Base-by-base conservation (phyloP, 2,888 invertebrate species). In the Drosophila anomalata region DNA sequence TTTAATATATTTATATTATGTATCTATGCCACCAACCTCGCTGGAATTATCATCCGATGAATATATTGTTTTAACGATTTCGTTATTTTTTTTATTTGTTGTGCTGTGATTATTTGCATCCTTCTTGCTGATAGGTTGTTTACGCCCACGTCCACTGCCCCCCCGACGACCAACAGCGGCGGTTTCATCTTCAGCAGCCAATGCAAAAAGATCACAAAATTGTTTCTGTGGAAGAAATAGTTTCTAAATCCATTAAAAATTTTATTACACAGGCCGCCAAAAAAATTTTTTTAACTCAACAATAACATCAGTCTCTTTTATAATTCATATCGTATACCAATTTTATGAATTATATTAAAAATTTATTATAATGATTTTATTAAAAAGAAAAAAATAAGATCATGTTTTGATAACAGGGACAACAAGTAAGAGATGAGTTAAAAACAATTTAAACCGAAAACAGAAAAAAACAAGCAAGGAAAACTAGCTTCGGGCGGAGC, bases 131-230 rank as follows among this genome's bases (percentile, higher is more conserved):
- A 93, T 91, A 71, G 94, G 93, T 86, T 93, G 94, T 65, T 94
- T 93, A 60, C 94, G 93, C 77, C 94, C 92, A 82, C 94, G 94
- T 73, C 95, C 93, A 65, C 93, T 93, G 20, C 92, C 93, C 61
- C 94, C 94, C 87, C 94, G 93, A 87, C 93, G 93, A 78, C 93
- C 94, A 90, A 93, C 94, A 76, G 92, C 94, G 86, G 90, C 91
- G 63, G 95, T 93, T 90, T 97, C 97, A 89, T 97, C 97, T 89
- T 97, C 97, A 92, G 97, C 98, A 31, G 97, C 96, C 79, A 98
- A 93, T 7, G 97, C 96, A 91, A 98, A 96, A 82, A 98, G 93
- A 89, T 97, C 97, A 90, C 96, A 95, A 92, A 96, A 98, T 93
- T 96, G 97, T 92, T 96, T 96, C 94, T 94, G 92, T 69, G 20